Base-by-base conservation (phyloP, 2,888 invertebrate genomes). In the Macroteleia sp. region DNA sequence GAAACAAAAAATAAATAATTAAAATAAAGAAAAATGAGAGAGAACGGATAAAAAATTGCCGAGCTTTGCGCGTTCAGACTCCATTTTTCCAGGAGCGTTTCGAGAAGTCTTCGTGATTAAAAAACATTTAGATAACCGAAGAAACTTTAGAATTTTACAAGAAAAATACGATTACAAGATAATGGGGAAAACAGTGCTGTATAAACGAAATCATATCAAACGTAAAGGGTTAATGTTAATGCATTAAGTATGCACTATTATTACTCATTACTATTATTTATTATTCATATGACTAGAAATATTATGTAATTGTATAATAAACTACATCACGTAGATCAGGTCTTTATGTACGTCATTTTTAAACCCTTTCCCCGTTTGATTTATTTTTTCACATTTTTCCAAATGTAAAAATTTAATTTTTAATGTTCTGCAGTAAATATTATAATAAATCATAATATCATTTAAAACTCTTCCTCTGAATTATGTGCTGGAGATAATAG, bases 141-240 rank as follows among this genome's bases (percentile, higher is more conserved):
- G 41, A 44, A 56, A n/a, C 8, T 34, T 44, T 71, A 56, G 22
- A 66, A 54, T 71, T 76, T 79, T 66, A 39, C 54, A 62, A 75
- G 19, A 14, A 20, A 76, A 69, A 50, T 69, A 69, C 56, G 62
- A 69, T 50, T 50, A 69, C 30, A 41, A 59, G 56, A 62, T 69
- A 69, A 69, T 44, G 41, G 41, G 39, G n/a, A 73, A 81, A 80
- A 80, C 74, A 81, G 82, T 81, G 82, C 81, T 90, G 89, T 90
- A 90, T 89, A 90, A 90, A 91, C 88, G 87, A 89, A 91, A 85
- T 88, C 91, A 91, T 91, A 91, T 91, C 90, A 91, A 87, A 89
- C 88, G 87, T 87, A 87, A 88, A 84, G 86, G 87, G 85, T 88
- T 88, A 89, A 86, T 88, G 87, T 88, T 88, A 88, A 87, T 81